Conservation (phyloP, 2,113 vertebrate genomes). For the Dromas ardeola region DNA sequence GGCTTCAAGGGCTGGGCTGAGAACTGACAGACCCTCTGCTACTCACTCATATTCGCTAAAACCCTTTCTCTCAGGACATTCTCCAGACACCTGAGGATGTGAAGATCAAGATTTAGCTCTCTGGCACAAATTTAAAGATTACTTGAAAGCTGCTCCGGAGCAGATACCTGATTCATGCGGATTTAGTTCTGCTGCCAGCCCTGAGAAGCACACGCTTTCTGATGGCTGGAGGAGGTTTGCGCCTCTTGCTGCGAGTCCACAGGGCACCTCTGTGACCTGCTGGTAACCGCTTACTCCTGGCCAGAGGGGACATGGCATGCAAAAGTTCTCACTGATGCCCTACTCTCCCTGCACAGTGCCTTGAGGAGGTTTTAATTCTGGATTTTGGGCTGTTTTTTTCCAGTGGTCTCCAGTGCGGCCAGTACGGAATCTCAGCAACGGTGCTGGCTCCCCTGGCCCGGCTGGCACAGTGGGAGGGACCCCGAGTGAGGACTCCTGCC, state of each 20-base stretch:
- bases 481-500: background rate
- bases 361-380: background rate
- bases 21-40: background rate
- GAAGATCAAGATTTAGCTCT: background rate
- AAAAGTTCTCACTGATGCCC: background rate
- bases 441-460: accelerated
- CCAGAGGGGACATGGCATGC: accelerated
- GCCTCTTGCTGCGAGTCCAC: background rate
- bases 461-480: background rate
- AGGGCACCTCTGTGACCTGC: background rate
- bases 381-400: background rate
- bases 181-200: background rate
- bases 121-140: background rate
- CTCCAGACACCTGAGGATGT: background rate
- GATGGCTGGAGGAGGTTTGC: accelerated
- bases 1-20: background rate
- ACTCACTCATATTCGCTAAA: background rate
- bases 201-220: background rate
- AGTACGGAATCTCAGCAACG: accelerated
- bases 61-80: background rate
- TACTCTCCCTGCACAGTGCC: background rate
- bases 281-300: background rate
- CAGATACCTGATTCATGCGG: background rate
- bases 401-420: background rate
- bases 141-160: background rate